Base-by-base conservation (phyloP, 2,797 vertebrate genomes). In the Pangasius djambal region DNA sequence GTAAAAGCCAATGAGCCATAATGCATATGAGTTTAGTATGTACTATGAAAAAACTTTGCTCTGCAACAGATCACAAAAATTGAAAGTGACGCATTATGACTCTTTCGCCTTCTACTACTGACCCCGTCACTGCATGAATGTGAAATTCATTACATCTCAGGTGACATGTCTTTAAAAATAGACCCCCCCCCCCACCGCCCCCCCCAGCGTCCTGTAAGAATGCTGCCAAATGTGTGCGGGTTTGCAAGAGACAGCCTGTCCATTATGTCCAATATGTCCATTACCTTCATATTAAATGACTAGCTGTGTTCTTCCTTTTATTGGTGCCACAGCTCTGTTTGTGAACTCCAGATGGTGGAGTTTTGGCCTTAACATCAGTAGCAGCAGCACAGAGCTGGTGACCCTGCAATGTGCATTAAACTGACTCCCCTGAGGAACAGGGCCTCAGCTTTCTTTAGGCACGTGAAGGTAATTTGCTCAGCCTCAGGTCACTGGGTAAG, bases 381-480 rank as follows among this genome's bases (percentile, higher is more conserved):
- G 52, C 85, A 74, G 69, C 69, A 40, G 25, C 52, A 70, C 48
- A 74, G n/a, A 74, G 50, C 52, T 74, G 85, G 52, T 59, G 50
- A 86, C 7, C 84, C 50, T 59, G 85, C 85, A 86, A 74, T 40
- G 22, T 74, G 61, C 55, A 48, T 9, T 61, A 75, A 6, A 55
- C 83, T 25, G n/a, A 25, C 15, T 89, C 88, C 37, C 84, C 65
- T 50, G 65, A 69, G 70, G 37, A 89, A 10, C 37, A 72, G 44
- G 20, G 48, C 25, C 63, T 90, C 48, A 2, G 65, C 5, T 52
- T 75, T 86, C 59, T 88, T 81, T 85, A 85, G 44, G 50, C 83
- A 87, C 82, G 79, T 87, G 83, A 92, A 92, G 91, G 88, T 90
- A 88, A 90, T 90, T 91, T 92, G 79, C 90, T 84, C 82, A 83